These are phyloP conservation scores for Ichneumoninae sp. DNA, from an alignment of 2,888 invertebrate genomes.

Conservation along the genomic window DNA sequence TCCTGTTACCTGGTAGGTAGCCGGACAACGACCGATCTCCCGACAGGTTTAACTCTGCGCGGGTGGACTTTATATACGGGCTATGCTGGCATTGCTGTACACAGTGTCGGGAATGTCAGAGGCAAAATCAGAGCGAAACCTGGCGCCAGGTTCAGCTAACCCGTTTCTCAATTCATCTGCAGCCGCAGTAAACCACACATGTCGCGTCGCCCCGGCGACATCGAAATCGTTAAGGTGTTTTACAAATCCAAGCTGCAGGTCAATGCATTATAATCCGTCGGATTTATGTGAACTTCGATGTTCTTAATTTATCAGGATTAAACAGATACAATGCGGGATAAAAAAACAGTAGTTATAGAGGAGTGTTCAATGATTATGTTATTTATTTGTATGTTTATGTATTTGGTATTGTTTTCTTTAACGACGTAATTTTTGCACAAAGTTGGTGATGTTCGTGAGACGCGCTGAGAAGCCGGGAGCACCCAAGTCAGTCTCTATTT, in stretches of 20 bases:
- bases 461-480: background rate
- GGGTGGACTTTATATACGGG: constrained; percentile 27
- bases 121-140: constrained; percentile 17
- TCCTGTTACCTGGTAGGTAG: constrained; percentile 20
- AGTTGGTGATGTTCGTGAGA: background rate
- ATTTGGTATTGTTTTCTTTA: background rate
- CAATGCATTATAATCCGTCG: background rate
- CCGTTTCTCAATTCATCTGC: constrained; percentile 23
- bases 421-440: background rate
- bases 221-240: constrained; percentile 19
- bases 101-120: constrained; percentile 26
- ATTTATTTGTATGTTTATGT: background rate
- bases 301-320: constrained; percentile 10
- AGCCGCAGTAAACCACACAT: constrained; percentile 29
- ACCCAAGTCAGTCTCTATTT: constrained; percentile 56
- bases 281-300: background rate
- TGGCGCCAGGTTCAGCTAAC: constrained; percentile 35
- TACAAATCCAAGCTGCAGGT: background rate
- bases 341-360: background rate
- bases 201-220: background rate
- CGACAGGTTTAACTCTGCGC: constrained; percentile 29
- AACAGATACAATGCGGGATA: background rate
- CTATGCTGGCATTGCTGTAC: background rate
- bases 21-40: constrained; percentile 2
- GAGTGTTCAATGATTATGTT: background rate